These are phyloP conservation scores for Hephaestus fuliginosus DNA, from an alignment of 2,797 vertebrate species.

Conservation along the genomic window DNA sequence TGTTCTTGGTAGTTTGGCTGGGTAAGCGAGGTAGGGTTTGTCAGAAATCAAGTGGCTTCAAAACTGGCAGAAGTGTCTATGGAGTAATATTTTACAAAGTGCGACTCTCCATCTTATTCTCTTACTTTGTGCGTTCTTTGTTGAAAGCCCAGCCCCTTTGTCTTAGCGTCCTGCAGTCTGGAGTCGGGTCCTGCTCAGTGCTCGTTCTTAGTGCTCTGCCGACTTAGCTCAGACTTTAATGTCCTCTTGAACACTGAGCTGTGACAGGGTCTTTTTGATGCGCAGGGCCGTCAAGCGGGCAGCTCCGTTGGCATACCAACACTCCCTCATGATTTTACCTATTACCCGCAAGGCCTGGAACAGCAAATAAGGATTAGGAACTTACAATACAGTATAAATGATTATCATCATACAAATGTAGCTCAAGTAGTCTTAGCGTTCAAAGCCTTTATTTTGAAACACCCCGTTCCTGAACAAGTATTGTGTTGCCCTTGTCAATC, in stretches of 20 bases:
- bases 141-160: slow-evolving; percentile 23
- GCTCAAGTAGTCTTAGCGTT: not conserved
- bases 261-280: slow-evolving; percentile 97
- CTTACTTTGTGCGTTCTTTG: slow-evolving; percentile 66
- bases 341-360: slow-evolving; percentile 92
- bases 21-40: slow-evolving; percentile 88
- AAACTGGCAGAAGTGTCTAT: slow-evolving; percentile 84
- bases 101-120: slow-evolving; percentile 42
- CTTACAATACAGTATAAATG: not conserved
- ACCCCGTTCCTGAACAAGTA: not conserved
- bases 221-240: slow-evolving; percentile 90
- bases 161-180: slow-evolving; percentile 28
- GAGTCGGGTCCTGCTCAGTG: slow-evolving; percentile 24
- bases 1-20: slow-evolving; percentile 85
- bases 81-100: slow-evolving; percentile 72
- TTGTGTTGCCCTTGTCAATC: not conserved
- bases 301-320: slow-evolving; percentile 95
- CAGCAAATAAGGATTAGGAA: not conserved
- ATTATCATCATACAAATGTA: not conserved
- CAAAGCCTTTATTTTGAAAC: not conserved
- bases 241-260: slow-evolving; percentile 95
- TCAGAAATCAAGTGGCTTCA: slow-evolving; percentile 79
- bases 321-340: slow-evolving; percentile 99
- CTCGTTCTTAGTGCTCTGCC: slow-evolving; percentile 38
- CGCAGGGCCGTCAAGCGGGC: slow-evolving; percentile 95